Percentiles rank a stretch among this genome's conserved stretches.
Evolutionary conservation across 2,888 invertebrate genomes (phyloP).

Genomic region (Crossocerus cetratus): DNA sequence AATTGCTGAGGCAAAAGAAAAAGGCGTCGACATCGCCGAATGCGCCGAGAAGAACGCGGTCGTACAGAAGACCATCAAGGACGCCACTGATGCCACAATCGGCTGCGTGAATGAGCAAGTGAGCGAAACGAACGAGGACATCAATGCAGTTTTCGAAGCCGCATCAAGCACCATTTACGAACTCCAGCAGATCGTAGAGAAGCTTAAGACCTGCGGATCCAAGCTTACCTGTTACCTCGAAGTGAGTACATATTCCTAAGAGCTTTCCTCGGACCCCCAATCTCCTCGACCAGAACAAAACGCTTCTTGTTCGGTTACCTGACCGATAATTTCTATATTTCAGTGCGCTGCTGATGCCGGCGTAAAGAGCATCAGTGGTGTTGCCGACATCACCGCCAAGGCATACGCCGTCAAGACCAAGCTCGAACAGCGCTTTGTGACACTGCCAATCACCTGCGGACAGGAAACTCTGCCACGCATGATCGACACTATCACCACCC

Average conservation of each 20-base stretch:
- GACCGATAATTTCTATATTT: too few species aligned
- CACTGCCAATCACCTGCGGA: not conserved
- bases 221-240: not conserved
- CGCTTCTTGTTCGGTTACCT: too few species aligned
- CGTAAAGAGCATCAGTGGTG: not conserved
- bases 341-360: not conserved
- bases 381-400: not conserved
- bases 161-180: not conserved
- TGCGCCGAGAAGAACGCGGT: slow-evolving; percentile 36
- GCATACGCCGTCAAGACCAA: not conserved
- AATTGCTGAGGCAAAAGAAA: not conserved
- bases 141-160: not conserved
- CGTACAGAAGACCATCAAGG: slow-evolving; percentile 14
- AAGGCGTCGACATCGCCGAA: slow-evolving; percentile 32
- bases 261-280: not conserved
- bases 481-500: not conserved
- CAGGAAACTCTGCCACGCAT: not conserved
- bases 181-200: not conserved
- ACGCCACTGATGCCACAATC: not conserved
- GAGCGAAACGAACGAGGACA: not conserved
- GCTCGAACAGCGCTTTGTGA: not conserved
- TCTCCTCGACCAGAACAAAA: too few species aligned
- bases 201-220: not conserved
- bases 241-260: not conserved
- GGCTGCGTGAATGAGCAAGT: slow-evolving; percentile 12